These are phyloP conservation scores for Lucinisca nassula DNA, from an alignment of 2,888 invertebrate genomes.

Conservation along the genomic window DNA sequence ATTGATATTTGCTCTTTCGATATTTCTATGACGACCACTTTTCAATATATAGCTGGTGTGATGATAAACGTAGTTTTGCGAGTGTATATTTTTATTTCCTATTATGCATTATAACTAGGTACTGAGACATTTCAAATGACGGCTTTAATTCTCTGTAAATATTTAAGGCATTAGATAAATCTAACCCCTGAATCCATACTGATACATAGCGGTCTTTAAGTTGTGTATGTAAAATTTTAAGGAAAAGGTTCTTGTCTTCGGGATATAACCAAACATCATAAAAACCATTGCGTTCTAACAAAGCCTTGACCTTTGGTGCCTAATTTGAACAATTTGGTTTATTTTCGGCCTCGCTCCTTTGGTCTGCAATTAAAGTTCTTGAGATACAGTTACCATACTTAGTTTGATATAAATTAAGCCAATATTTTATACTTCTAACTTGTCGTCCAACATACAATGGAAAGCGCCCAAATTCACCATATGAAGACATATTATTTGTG, in stretches of 20 bases:
- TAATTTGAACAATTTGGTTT: not conserved
- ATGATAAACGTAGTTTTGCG: not conserved
- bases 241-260: not conserved
- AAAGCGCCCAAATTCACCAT: slow-evolving; percentile 27
- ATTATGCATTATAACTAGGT: not conserved
- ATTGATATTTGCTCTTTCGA: not conserved
- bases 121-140: not conserved
- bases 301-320: not conserved
- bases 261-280: not conserved
- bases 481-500: not conserved
- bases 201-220: not conserved
- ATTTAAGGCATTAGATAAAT: not conserved
- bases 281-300: not conserved
- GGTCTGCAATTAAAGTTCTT: not conserved
- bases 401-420: not conserved
- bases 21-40: not conserved
- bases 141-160: not conserved
- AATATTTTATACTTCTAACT: not conserved
- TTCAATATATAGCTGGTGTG: not conserved
- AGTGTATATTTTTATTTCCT: not conserved
- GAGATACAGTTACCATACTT: not conserved
- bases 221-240: not conserved
- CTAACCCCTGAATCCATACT: not conserved
- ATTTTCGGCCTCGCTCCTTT: not conserved
- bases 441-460: not conserved